A percentile compares a stretch with the other conserved stretches of the same genome.
phyloP scores from a whole-genome alignment of 2,113 vertebrate genomes.

The Triplophysa rosa region DNA sequence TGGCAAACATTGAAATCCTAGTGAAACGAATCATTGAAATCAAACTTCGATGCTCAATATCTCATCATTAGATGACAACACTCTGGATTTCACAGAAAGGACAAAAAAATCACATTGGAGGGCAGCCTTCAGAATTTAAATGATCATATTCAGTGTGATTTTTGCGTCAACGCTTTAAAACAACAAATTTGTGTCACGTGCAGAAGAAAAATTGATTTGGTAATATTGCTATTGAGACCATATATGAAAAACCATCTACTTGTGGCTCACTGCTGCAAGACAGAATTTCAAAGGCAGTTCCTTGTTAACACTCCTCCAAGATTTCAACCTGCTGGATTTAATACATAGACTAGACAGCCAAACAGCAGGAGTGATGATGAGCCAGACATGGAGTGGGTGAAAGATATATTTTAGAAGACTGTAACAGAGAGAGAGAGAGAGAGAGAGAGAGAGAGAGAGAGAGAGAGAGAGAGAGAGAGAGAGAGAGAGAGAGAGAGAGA shows the following conservation, averaged over 20 bases:
- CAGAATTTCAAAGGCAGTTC: background rate
- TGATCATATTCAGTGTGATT: too few relatives aligned
- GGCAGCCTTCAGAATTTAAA: too few relatives aligned
- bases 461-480: too few relatives aligned
- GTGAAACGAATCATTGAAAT: too few relatives aligned
- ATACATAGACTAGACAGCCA: background rate
- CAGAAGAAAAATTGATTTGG: background rate
- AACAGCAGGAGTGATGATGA: slow-evolving; percentile 28
- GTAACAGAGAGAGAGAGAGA: background rate
- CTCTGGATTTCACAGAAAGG: too few relatives aligned
- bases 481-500: background rate
- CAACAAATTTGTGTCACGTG: background rate
- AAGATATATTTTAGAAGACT: slow-evolving; percentile 22
- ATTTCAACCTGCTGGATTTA: background rate
- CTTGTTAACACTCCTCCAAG: slow-evolving; percentile 13
- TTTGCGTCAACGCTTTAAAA: too few relatives aligned
- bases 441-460: background rate
- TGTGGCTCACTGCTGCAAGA: background rate
- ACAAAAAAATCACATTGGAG: too few relatives aligned
- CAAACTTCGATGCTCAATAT: too few relatives aligned
- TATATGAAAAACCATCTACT: background rate
- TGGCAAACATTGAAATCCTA: too few relatives aligned
- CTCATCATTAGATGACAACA: too few relatives aligned
- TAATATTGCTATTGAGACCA: background rate
- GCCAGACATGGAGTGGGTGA: slow-evolving; percentile 3